Percentiles rank a stretch among this genome's conserved stretches.
phyloP scores from a whole-genome alignment of 53 echinoderm and acorn worm species.

The Stichopus horrens region DNA sequence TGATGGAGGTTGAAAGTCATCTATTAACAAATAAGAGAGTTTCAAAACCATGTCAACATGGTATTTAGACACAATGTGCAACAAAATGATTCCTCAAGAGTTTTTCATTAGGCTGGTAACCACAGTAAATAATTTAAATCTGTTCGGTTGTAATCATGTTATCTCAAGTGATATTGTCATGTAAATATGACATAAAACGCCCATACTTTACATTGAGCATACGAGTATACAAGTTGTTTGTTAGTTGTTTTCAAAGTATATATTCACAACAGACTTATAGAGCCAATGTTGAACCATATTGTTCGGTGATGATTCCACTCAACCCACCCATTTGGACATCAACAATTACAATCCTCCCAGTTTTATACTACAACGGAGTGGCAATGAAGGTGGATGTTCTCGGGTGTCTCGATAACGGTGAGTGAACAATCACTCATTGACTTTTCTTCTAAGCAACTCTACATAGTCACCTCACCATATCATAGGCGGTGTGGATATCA shows the following conservation, averaged over 20 bases:
- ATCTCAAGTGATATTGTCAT: not conserved
- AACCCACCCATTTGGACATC: slow-evolving; percentile 1
- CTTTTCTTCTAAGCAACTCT: too few relatives aligned
- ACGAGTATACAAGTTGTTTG: not conserved
- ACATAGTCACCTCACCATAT: too few relatives aligned
- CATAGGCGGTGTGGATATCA: too few relatives aligned
- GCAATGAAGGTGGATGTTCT: slow-evolving; percentile 32
- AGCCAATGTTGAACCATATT: slow-evolving; percentile 15
- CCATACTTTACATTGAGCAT: not conserved
- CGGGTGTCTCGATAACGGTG: slow-evolving; percentile 17
- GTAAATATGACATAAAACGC: not conserved
- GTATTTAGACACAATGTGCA: too few relatives aligned
- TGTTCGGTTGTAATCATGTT: too few relatives aligned
- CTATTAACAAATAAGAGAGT: too few relatives aligned
- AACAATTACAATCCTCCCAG: not conserved
- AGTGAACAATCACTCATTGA: not conserved
- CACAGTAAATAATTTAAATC: too few relatives aligned
- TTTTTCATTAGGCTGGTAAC: not conserved
- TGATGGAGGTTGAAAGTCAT: too few relatives aligned
- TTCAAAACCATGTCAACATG: too few relatives aligned
- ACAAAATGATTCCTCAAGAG: not conserved
- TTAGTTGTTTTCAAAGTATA: not conserved
- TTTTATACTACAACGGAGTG: slow-evolving; percentile 9
- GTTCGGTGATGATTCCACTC: slow-evolving; percentile 19
- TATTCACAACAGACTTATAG: not conserved